These are phyloP conservation scores for Amazona guildingii DNA, from an alignment of 2,113 vertebrate species.

Conservation along the genomic window DNA sequence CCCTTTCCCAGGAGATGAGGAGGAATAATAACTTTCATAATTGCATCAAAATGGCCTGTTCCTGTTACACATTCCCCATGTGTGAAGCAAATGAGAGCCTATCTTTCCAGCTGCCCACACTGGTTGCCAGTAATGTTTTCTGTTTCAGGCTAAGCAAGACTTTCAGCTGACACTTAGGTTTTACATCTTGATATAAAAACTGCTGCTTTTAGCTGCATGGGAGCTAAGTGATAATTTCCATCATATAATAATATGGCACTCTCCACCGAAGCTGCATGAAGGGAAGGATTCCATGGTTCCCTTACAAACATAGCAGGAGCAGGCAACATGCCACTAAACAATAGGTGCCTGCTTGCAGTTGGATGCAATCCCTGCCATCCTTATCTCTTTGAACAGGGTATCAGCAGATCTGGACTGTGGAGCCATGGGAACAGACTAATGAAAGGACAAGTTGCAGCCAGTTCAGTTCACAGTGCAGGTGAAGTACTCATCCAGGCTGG, in stretches of 20 bases:
- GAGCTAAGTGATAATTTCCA: neutral
- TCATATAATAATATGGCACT: neutral
- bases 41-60: neutral
- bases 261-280: neutral
- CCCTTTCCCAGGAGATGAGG: neutral
- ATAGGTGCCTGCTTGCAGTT: neutral
- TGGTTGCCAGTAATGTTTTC: neutral
- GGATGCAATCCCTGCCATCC: neutral
- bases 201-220: neutral
- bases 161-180: neutral
- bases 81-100: neutral
- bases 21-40: neutral
- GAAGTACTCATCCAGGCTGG: neutral
- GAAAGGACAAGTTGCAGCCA: neutral
- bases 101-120: neutral
- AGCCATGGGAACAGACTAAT: neutral
- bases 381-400: neutral
- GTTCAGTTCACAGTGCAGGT: neutral
- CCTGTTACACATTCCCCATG: neutral
- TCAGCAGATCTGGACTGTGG: neutral
- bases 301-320: neutral
- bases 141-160: neutral
- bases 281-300: neutral
- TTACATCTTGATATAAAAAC: neutral
- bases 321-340: neutral